A percentile compares a stretch with the other conserved stretches of the same genome.
phyloP scores from a whole-genome alignment of 2,113 vertebrate genomes.

The Hylia prasina region DNA sequence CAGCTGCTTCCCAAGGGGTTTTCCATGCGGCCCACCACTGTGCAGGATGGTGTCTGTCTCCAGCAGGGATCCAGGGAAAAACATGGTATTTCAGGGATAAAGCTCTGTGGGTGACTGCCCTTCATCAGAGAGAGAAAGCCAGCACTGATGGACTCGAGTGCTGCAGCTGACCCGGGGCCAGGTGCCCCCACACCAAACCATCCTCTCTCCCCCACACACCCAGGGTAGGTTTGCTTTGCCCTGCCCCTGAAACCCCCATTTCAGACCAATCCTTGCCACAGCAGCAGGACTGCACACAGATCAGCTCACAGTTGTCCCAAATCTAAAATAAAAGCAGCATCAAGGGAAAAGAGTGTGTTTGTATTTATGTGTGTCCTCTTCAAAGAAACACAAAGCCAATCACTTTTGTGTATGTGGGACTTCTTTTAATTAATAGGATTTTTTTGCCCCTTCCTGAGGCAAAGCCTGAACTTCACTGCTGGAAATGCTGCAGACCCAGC shows the following conservation, averaged over 20 bases:
- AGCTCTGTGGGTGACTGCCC: not conserved
- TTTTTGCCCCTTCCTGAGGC: not conserved
- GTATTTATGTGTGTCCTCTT: too few relatives aligned
- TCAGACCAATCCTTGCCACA: not conserved
- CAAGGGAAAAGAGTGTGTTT: not conserved
- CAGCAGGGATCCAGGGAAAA: not conserved
- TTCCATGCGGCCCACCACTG: not conserved
- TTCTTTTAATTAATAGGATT: not conserved
- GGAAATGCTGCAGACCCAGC: not conserved
- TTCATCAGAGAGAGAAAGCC: rapidly evolving
- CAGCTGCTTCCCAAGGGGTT: not conserved
- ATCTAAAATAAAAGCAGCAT: not conserved
- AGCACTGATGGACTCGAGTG: not conserved
- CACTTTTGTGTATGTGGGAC: not conserved
- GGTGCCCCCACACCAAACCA: not conserved
- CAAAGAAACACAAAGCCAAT: not conserved
- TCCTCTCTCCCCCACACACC: not conserved
- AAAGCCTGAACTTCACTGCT: not conserved
- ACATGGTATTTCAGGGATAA: rapidly evolving
- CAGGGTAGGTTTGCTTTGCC: not conserved
- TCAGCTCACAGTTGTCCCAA: rapidly evolving
- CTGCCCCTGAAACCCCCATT: not conserved
- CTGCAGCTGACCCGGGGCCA: not conserved
- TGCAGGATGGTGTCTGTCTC: not conserved
- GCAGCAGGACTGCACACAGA: not conserved